Percentiles rank a stretch among this genome's conserved stretches.
Conservation (phyloP, 1,140 invertebrate species). For the Platyura marginata region DNA sequence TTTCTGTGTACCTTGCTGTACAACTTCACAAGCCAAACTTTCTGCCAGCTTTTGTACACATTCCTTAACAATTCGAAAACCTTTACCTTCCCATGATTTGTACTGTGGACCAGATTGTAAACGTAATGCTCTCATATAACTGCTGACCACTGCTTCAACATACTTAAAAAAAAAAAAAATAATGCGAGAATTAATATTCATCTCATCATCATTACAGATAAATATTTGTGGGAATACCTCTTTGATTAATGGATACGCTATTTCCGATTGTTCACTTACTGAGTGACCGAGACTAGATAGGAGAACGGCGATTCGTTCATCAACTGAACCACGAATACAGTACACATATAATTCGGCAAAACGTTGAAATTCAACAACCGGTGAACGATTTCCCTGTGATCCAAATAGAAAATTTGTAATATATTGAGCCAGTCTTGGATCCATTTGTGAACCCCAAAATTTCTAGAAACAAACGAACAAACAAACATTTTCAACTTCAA, state of each 20-base stretch:
- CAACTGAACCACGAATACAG: slow-evolving; percentile 35
- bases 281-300: slow-evolving; percentile 32
- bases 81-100: slow-evolving; percentile 29
- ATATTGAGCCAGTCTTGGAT: slow-evolving; percentile 33
- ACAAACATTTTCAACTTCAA: neutral
- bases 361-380: slow-evolving; percentile 31
- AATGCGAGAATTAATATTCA: neutral
- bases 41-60: slow-evolving; percentile 31
- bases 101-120: slow-evolving; percentile 16
- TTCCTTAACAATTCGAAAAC: slow-evolving; percentile 28
- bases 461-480: slow-evolving; percentile 26
- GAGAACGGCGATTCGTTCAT: slow-evolving; percentile 32
- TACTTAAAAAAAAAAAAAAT: too few relatives aligned
- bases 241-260: slow-evolving; percentile 34
- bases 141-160: slow-evolving; percentile 19
- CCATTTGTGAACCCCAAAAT: slow-evolving; percentile 37
- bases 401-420: slow-evolving; percentile 38
- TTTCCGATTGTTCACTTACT: slow-evolving; percentile 28
- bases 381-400: slow-evolving; percentile 25
- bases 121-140: slow-evolving; percentile 16
- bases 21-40: slow-evolving; percentile 23
- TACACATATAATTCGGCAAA: slow-evolving; percentile 39
- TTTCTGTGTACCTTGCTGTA: slow-evolving; percentile 14
- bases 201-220: neutral
- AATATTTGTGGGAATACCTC: slow-evolving; percentile 25